Base-by-base conservation (phyloP, 2,888 invertebrate genomes). In the Muscina levida region DNA sequence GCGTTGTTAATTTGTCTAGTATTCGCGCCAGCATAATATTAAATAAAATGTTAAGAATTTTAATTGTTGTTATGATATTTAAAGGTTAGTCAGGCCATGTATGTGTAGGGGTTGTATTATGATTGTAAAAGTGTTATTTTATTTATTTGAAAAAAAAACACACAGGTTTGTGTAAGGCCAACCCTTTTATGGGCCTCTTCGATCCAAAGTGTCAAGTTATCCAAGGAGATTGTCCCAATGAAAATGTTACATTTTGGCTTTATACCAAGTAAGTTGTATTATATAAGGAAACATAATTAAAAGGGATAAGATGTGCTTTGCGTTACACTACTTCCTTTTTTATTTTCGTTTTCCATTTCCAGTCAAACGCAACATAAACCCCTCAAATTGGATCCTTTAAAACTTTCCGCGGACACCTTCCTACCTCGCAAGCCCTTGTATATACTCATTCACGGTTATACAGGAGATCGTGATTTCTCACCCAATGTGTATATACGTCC, bases 361-460 rank as follows among this genome's bases (percentile, higher is more conserved):
- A 88, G 88, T 17, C 74, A 85, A 56, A 87, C 85, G 15, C 85
- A 90, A 72, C 83, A 92, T 5, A 83, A 87, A 0, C 93, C 93
- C 0, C 87, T 92, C 48, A 87, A 91, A 84, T 74, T 94, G 44
- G 85, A 90, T 70, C 89, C 90, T 5, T 72, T 85, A 0, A 85
- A 87, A 72, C 82, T 87, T 1, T 83, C 87, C 62, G 80, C 84
- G 0, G 83, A 84, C 65, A 84, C 86, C 67, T 89, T 89, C 70
- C 83, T 84, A 53, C 86, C 86, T 8, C 86, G 89, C 19, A 91
- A 91, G 0, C 92, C 92, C 0, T 85, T 93, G 0, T 93, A 93
- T 83, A 90, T 94, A 13, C 83, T 94, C 0, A 91, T 94, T 56
- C 94, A 94, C 80, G 94, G 94, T 0, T 94, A 93, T 83, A 93